phyloP scores from a whole-genome alignment of 2,113 vertebrate species.

The Elachura formosa region DNA sequence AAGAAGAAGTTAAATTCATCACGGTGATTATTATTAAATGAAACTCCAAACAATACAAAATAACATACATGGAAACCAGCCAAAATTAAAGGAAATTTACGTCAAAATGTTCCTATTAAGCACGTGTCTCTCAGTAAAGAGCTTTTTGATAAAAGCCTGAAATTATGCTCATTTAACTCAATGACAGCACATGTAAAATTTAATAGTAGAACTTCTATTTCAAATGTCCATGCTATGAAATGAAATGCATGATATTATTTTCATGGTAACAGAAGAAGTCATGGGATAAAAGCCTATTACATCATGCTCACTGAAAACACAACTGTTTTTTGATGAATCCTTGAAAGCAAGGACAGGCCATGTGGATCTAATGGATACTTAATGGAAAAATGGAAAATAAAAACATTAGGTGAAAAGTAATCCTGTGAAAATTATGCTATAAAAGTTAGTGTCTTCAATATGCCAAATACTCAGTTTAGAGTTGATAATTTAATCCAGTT shows the following conservation, averaged over 20 bases:
- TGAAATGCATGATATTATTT: neutral
- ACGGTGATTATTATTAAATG: neutral
- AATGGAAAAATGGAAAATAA: neutral
- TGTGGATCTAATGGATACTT: neutral
- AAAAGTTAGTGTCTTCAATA: neutral
- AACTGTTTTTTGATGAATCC: neutral
- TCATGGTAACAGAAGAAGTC: neutral
- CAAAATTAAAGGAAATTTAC: neutral
- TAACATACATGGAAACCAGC: neutral
- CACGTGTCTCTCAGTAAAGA: neutral
- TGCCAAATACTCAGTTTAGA: neutral
- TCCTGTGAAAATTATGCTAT: neutral
- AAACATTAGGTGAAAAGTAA: neutral
- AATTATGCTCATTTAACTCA: neutral
- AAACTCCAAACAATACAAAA: slow-evolving; percentile 1
- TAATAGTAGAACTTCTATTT: neutral
- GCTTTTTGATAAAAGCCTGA: neutral
- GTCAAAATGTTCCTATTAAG: neutral
- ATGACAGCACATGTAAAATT: neutral
- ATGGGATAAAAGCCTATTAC: neutral
- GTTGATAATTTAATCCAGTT: neutral
- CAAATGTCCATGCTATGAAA: neutral
- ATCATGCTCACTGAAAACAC: neutral
- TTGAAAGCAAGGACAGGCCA: neutral
- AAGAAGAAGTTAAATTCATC: neutral